A percentile compares a stretch with the other conserved stretches of the same genome.
Conservation (phyloP, 2,113 vertebrate genomes). For the Nycticebus coucang region DNA sequence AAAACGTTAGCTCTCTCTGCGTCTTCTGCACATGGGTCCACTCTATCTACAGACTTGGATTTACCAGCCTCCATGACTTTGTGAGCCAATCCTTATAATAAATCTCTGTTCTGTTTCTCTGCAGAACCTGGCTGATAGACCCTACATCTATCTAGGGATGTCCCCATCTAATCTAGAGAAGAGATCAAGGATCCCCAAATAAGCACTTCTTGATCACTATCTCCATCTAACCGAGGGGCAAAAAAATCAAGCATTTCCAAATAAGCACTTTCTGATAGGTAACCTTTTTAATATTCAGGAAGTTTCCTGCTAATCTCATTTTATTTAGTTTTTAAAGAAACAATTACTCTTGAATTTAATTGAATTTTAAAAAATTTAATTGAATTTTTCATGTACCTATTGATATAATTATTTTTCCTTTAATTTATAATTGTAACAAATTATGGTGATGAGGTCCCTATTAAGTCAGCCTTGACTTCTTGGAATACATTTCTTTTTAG, state of each 20-base stretch:
- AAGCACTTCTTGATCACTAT: neutral
- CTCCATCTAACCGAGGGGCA: neutral
- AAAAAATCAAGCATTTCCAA: neutral
- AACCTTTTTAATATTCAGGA: neutral
- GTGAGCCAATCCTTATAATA: neutral
- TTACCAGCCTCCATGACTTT: neutral
- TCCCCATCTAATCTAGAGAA: neutral
- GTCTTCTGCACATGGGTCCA: neutral
- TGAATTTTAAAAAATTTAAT: neutral
- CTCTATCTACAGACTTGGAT: neutral
- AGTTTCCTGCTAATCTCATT: neutral
- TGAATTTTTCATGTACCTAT: neutral
- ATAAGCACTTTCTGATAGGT: neutral
- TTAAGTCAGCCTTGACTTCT: neutral
- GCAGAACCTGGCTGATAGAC: neutral
- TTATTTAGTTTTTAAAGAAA: neutral
- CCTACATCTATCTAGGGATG: neutral
- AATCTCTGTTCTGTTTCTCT: neutral
- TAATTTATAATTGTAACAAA: neutral
- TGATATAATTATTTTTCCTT: neutral
- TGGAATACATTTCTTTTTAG: neutral
- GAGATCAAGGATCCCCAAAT: neutral
- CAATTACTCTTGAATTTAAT: neutral
- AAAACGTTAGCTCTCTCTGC: neutral
- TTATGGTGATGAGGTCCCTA: neutral